Percentiles rank a stretch among this genome's conserved stretches.
These are phyloP conservation scores for Idris sp. DNA, from an alignment of 1,140 invertebrate species.

Conservation along the genomic window DNA sequence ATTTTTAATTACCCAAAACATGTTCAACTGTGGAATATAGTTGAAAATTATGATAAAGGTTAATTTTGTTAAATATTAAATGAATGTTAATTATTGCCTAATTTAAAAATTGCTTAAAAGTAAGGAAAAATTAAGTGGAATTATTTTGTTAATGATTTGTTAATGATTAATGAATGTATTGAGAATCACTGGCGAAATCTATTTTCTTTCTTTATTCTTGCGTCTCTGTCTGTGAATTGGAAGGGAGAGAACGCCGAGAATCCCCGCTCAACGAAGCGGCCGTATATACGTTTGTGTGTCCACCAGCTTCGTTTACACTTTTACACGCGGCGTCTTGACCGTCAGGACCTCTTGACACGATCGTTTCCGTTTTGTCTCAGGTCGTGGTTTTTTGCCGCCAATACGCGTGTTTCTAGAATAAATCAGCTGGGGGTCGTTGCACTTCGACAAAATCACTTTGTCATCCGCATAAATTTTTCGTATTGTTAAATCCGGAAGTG, in stretches of 20 bases:
- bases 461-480: conserved; percentile 44
- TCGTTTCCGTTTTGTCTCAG: conserved; percentile 70
- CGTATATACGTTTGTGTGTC: conserved; percentile 64
- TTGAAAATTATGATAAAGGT: too few relatives aligned
- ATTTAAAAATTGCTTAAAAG: too few relatives aligned
- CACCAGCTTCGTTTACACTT: conserved; percentile 73
- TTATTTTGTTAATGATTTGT: too few relatives aligned
- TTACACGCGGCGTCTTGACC: conserved; percentile 61
- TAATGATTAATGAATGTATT: too few relatives aligned
- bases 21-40: too few relatives aligned
- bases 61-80: too few relatives aligned
- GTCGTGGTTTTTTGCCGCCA: conserved; percentile 67
- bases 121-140: too few relatives aligned
- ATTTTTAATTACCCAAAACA: too few relatives aligned
- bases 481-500: conserved; percentile 15
- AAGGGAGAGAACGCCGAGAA: conserved; percentile 49
- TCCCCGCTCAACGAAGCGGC: conserved; percentile 47
- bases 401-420: conserved; percentile 54
- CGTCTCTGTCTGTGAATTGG: conserved; percentile 47
- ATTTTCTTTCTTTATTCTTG: conserved; percentile 56
- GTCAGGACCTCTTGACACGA: conserved; percentile 59
- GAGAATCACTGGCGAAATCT: conserved; percentile 66
- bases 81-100: too few relatives aligned
- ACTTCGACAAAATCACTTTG: conserved; percentile 28
- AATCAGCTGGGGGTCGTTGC: conserved; percentile 48